Evolutionary conservation across 2,797 vertebrate species (phyloP), one percentile per base, ranked within the genome.

Genomic region (Bufotes viridis): DNA sequence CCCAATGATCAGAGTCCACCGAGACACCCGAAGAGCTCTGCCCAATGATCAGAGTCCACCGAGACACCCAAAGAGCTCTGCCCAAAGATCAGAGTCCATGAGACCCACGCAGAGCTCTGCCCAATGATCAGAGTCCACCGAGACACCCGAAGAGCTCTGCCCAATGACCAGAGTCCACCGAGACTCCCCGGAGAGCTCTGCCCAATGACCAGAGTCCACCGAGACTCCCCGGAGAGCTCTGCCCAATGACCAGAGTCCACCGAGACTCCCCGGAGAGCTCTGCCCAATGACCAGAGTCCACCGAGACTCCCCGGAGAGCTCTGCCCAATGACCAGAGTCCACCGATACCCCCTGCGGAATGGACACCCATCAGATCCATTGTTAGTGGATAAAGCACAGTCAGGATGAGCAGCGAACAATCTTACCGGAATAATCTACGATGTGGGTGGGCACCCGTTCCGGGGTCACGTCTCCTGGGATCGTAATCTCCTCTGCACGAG

Each of bases 381-480:
- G 17, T 60, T 60, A 60, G 17, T 18, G 58, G 15, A 17, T 17
- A 60, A 1, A 17, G 20, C 6, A 60, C 53, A 55, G n/a, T 0
- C 24, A n/a, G 8, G 22, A 12, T 6, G 12, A 2, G 17, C 0
- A 17, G 29, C 2, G 18, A 20, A 9, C 11, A 20, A 17, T n/a
- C 53, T 85, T 94, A 99, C 98, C 98, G 84, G 98, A 99, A 90
- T 99, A 99, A 94, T 99, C 98, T 78, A 99, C 98, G 49, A 99
- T 99, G 92, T 99, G 98, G 53, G 98, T 99, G 90, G 98, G 98
- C 22, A 99, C 98, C 93, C 98, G 95, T 91, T 99, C 98, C 81
- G 98, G 98, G 7, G 98, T 99, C 90, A 99, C 98, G 85, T 99
- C 98, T 0, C 98, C 98, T 69, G 98, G 98, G 93, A 99, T 99